These are phyloP conservation scores for Pachycephala philippinensis DNA, from an alignment of 2,113 vertebrate genomes.

Conservation along the genomic window DNA sequence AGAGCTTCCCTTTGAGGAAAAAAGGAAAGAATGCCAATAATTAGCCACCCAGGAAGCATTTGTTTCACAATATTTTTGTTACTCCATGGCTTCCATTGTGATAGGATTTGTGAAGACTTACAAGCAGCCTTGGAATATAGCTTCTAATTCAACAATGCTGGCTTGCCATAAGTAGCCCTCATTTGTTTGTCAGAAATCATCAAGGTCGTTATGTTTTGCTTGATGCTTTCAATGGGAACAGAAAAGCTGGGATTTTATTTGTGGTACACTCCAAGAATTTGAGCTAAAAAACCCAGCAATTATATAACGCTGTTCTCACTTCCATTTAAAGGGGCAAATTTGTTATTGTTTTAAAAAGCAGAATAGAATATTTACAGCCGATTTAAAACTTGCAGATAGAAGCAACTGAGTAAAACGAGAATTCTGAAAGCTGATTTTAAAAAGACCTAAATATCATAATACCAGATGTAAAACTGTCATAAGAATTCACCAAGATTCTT, in stretches of 20 bases:
- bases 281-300: background rate
- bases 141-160: conserved; percentile 19
- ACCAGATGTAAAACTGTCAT: background rate
- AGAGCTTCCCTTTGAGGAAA: conserved; percentile 56
- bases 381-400: background rate
- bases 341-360: background rate
- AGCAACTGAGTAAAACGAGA: background rate
- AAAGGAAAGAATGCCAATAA: conserved; percentile 68
- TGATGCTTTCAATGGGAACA: background rate
- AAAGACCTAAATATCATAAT: background rate
- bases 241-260: background rate
- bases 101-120: conserved; percentile 61
- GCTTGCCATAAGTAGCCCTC: conserved; percentile 12
- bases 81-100: conserved; percentile 59
- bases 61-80: conserved; percentile 69
- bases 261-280: background rate
- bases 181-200: conserved; percentile 52
- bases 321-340: background rate
- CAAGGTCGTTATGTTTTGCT: background rate
- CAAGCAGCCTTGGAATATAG: conserved; percentile 40
- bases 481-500: background rate
- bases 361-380: background rate
- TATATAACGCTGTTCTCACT: background rate
- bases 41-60: conserved; percentile 71
- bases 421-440: background rate